Percentiles rank a stretch among this genome's conserved stretches.
Conservation (phyloP, 2,888 invertebrate genomes). For the Andrena chrysosceles region DNA sequence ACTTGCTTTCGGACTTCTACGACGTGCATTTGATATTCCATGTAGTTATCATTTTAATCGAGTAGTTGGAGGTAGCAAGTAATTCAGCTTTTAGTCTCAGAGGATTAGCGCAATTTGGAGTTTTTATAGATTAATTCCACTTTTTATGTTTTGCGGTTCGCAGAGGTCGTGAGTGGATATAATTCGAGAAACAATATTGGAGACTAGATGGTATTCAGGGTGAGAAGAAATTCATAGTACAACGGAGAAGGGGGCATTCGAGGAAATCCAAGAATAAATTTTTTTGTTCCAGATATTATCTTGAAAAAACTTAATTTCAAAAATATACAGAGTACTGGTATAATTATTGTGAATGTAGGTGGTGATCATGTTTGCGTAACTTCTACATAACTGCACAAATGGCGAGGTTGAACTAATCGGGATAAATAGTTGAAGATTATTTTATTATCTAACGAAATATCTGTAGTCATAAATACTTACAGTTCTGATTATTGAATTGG, state of each 20-base stretch:
- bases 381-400: too few species aligned
- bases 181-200: background rate
- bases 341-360: too few species aligned
- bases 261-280: background rate
- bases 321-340: too few species aligned
- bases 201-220: background rate
- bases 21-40: slow-evolving; percentile 32
- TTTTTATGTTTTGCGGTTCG: slow-evolving; percentile 12
- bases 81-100: slow-evolving; percentile 14
- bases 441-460: too few species aligned
- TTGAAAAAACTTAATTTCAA: background rate
- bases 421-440: too few species aligned
- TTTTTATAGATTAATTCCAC: slow-evolving; percentile 38
- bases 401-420: too few species aligned
- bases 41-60: slow-evolving; percentile 15
- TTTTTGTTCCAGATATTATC: background rate
- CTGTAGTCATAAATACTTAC: too few species aligned
- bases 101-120: slow-evolving; percentile 35
- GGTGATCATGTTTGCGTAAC: too few species aligned
- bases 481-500: too few species aligned
- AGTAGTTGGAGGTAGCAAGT: slow-evolving; percentile 29
- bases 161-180: slow-evolving; percentile 23
- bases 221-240: background rate
- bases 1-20: slow-evolving; percentile 24
- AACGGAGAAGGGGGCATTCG: too few species aligned